These are phyloP conservation scores for Hucho hucho DNA, from an alignment of 2,113 vertebrate species.

Conservation along the genomic window DNA sequence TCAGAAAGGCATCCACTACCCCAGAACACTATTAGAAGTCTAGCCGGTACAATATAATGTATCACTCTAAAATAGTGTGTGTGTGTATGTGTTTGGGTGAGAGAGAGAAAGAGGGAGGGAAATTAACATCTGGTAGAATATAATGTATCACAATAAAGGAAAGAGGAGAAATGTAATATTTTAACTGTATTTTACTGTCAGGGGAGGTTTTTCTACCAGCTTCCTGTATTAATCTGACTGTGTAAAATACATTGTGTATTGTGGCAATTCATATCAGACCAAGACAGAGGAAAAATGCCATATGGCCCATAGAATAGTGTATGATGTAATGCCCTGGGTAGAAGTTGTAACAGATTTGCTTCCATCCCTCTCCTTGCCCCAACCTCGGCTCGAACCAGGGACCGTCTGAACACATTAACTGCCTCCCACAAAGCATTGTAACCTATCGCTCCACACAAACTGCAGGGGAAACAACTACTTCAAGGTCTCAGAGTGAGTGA, in stretches of 20 bases:
- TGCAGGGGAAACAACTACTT: too few relatives aligned
- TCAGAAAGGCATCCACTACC: slow-evolving; percentile 7
- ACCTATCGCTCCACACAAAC: too few relatives aligned
- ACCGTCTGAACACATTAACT: too few relatives aligned
- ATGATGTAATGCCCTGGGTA: too few relatives aligned
- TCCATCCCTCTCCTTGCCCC: too few relatives aligned
- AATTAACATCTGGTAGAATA: too few relatives aligned
- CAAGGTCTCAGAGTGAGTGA: too few relatives aligned
- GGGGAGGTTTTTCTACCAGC: background rate
- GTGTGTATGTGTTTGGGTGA: slow-evolving; percentile 16
- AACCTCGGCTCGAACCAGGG: too few relatives aligned
- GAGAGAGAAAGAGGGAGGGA: too few relatives aligned
- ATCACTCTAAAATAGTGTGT: slow-evolving; percentile 12
- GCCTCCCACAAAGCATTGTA: too few relatives aligned
- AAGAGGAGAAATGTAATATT: slow-evolving; percentile 29
- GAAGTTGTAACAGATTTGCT: too few relatives aligned
- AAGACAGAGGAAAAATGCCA: background rate
- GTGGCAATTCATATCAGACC: background rate
- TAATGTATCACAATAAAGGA: background rate
- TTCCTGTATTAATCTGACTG: background rate
- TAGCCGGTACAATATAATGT: background rate
- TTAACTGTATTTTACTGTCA: background rate
- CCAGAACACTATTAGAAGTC: slow-evolving; percentile 25
- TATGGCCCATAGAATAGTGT: too few relatives aligned
- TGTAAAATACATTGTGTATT: background rate